These are phyloP conservation scores for Spinus pinus DNA, from an alignment of 2,797 vertebrate species.

Conservation along the genomic window DNA sequence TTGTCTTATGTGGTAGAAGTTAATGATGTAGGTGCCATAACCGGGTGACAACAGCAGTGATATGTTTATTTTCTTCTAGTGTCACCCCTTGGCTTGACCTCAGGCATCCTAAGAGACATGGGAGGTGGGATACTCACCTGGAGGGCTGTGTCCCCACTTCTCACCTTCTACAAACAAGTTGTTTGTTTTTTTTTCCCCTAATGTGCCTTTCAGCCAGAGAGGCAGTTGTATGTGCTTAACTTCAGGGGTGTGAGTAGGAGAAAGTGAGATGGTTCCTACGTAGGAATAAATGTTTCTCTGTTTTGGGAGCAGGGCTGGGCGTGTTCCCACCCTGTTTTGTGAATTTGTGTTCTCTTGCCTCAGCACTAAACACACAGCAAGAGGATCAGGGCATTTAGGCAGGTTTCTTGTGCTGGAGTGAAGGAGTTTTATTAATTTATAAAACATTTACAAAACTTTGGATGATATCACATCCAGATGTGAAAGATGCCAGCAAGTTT, in stretches of 20 bases:
- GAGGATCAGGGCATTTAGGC: background rate
- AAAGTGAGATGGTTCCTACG: background rate
- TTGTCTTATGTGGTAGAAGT: background rate
- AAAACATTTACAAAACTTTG: background rate
- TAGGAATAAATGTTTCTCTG: too few relatives aligned
- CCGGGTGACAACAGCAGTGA: background rate
- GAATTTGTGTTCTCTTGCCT: background rate
- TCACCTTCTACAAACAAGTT: background rate
- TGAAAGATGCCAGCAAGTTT: background rate
- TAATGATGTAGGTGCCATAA: background rate
- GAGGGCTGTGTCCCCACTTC: background rate
- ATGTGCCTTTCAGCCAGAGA: background rate
- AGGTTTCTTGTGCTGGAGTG: background rate
- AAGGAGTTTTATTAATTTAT: background rate
- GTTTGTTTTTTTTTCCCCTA: background rate
- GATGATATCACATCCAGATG: background rate
- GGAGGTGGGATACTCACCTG: background rate
- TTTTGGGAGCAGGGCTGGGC: background rate
- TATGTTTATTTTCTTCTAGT: background rate
- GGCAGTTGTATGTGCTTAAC: rapidly evolving
- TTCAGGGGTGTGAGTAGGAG: background rate
- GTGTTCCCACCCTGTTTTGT: background rate
- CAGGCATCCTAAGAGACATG: background rate
- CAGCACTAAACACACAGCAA: background rate
- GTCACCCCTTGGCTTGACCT: rapidly evolving